Evolutionary conservation across 2,797 vertebrate species (phyloP).

Genomic region (Hypotaenidia philippensis): DNA sequence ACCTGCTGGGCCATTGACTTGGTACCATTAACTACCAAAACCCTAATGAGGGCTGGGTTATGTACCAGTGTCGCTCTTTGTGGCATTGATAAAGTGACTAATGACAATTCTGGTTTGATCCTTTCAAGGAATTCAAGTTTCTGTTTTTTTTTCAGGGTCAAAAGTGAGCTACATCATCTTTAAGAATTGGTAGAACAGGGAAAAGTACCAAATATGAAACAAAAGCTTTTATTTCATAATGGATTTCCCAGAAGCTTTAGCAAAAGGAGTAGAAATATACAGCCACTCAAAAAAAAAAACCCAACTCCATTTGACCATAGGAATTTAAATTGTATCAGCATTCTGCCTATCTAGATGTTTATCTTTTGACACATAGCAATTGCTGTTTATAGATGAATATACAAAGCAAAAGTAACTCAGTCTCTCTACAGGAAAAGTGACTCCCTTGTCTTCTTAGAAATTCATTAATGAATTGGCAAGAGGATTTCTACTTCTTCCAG

Average conservation of each 20-base stretch:
- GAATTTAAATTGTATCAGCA: background rate
- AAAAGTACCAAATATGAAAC: background rate
- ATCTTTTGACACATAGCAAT: background rate
- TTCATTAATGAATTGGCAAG: background rate
- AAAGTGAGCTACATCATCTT: background rate
- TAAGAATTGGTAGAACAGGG: background rate
- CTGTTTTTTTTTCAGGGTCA: background rate
- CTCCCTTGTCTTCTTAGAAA: background rate
- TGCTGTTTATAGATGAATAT: background rate
- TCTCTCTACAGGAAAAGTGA: background rate
- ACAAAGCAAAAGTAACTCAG: background rate
- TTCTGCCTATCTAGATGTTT: background rate
- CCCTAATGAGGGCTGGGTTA: background rate
- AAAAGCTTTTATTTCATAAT: background rate
- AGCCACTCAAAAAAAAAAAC: background rate
- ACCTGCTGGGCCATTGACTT: background rate
- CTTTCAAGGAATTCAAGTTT: background rate
- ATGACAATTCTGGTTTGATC: background rate
- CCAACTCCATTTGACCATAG: background rate
- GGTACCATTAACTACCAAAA: background rate
- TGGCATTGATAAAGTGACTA: background rate
- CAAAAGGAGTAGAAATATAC: background rate
- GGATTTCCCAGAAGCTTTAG: background rate
- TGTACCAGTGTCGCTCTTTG: background rate
- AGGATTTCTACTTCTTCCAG: background rate